phyloP scores from a whole-genome alignment of 2,888 invertebrate species.

The Sarcophaga subvicina region DNA sequence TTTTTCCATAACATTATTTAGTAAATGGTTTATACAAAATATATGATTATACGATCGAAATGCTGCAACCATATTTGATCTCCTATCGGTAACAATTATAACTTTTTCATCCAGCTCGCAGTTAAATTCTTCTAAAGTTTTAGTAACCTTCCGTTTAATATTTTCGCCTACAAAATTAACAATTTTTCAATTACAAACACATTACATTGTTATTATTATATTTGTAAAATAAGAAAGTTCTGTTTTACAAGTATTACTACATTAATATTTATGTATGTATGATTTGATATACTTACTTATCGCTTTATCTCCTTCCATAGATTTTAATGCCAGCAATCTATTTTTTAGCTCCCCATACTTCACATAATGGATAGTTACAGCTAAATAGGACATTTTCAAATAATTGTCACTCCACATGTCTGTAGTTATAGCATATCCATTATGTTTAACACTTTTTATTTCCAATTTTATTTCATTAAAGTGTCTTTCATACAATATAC shows the following conservation, averaged over 20 bases:
- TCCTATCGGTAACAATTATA: constrained; percentile 14
- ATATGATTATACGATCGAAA: constrained; percentile 22
- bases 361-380: constrained; percentile 63
- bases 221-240: too few relatives aligned
- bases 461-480: constrained; percentile 44
- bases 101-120: constrained; percentile 6
- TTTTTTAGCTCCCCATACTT: constrained; percentile 61
- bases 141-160: constrained; percentile 11
- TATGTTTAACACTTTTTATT: constrained; percentile 14
- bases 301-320: constrained; percentile 17
- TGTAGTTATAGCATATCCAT: constrained; percentile 61
- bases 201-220: too few relatives aligned
- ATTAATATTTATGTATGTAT: background rate
- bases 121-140: constrained; percentile 8
- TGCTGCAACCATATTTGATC: constrained; percentile 41
- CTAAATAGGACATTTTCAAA: constrained; percentile 58
- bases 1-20: constrained; percentile 10
- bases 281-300: constrained; percentile 17
- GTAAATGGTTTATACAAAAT: constrained; percentile 16
- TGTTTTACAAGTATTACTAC: background rate
- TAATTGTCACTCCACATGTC: constrained; percentile 62
- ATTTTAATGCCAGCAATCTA: constrained; percentile 58
- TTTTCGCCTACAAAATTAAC: constrained; percentile 25
- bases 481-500: constrained; percentile 14
- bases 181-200: too few relatives aligned